Evolutionary conservation across 2,888 invertebrate species (phyloP), one percentile per base, ranked within the genome.

Genomic region (Sminthurides aquaticus): DNA sequence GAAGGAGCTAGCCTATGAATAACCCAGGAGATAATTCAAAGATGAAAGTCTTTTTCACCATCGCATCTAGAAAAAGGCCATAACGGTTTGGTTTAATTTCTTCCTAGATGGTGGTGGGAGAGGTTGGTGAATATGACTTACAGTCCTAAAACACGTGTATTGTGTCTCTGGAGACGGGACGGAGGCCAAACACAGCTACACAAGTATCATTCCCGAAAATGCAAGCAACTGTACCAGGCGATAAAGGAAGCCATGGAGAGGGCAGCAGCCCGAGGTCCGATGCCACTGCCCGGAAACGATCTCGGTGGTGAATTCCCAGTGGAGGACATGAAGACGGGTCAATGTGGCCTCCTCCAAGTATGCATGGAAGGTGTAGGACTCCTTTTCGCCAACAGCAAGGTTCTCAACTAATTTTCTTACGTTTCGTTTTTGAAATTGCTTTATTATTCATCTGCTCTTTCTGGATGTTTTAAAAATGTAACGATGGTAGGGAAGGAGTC

Each of bases 341-440:
- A 98, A 81, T 98, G 98, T 68, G 99, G 98, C 1, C 85, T 99
- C 65, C 86, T 99, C 76, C 92, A 92, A 85, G 97, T 98, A 79
- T 97, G 98, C 86, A 94, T 99, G 87, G 98, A 99, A 82, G 99
- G 99, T 78, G 96, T 99, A 77, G 96, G 96, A 76, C 87, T 99
- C 75, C 89, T 98, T 77, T 97, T 99, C 84, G 96, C 95, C 76
- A 95, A 96, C 81, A 96, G 96, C 88, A 98, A 99, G 95, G 98
- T 98, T 88, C 80, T 82, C 77, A 28, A 49, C 49, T 64, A 49
- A n/a, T 60, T 57, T 60, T 29, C 49, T 25, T 18, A 20, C 49
- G 49, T 60, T 48, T 22, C 34, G 5, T 48, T 59, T 57, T 11
- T 15, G 8, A 8, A n/a, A n/a, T n/a, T n/a, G n/a, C n/a, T n/a